A percentile compares a stretch with the other conserved stretches of the same genome.
These are phyloP conservation scores for Drosophila leontia DNA, from an alignment of 1,140 invertebrate genomes.

Conservation along the genomic window DNA sequence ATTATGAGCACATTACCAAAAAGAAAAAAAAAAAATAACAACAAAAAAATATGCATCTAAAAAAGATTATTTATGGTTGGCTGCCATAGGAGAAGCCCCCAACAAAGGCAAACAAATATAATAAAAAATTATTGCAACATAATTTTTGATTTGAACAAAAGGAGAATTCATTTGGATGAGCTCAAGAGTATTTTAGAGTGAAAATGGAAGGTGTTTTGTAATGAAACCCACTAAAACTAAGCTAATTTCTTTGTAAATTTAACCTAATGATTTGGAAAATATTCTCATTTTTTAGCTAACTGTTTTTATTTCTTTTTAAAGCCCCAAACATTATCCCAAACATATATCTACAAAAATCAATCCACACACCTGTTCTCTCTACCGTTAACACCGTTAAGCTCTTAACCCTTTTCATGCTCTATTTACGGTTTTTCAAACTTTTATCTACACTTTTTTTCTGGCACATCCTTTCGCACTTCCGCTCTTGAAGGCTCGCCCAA, in stretches of 20 bases:
- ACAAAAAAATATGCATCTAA: constrained; percentile 2
- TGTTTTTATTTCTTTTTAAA: background rate
- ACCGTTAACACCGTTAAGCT: constrained; percentile 39
- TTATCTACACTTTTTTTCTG: constrained; percentile 14
- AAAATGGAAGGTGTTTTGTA: constrained; percentile 40
- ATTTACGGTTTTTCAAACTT: constrained; percentile 38
- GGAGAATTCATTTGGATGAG: constrained; percentile 40
- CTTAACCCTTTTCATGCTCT: constrained; percentile 61
- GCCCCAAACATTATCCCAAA: background rate
- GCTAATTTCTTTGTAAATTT: too few species aligned
- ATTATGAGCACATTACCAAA: constrained; percentile 24
- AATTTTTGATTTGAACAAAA: constrained; percentile 53
- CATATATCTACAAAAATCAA: constrained; percentile 33
- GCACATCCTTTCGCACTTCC: constrained; percentile 41
- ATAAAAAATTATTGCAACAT: constrained; percentile 80
- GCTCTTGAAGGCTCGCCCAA: constrained; percentile 45
- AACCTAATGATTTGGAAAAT: too few species aligned
- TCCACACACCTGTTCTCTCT: constrained; percentile 36
- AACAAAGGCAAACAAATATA: constrained; percentile 79
- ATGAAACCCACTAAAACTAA: background rate
- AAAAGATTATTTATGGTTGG: constrained; percentile 30
- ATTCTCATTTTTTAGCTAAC: background rate
- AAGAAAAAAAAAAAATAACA: constrained; percentile 21
- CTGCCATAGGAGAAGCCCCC: constrained; percentile 47
- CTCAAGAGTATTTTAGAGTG: constrained; percentile 82